Conservation (phyloP, 2,888 invertebrate genomes). For the Trachelus iudaicus region DNA sequence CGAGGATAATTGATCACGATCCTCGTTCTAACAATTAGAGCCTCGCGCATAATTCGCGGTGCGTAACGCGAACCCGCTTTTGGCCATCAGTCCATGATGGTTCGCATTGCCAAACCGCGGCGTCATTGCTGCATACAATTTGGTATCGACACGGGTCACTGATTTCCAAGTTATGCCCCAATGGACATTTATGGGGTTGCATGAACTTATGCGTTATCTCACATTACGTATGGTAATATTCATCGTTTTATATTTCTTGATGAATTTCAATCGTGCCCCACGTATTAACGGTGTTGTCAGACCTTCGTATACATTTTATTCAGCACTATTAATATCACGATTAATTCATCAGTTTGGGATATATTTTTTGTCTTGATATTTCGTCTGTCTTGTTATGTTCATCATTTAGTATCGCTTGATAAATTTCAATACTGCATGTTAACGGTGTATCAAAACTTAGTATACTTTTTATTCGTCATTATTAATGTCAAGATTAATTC, state of each 20-base stretch:
- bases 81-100: not conserved
- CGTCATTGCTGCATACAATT: slow-evolving; percentile 10
- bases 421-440: not conserved
- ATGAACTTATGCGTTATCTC: not conserved
- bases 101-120: slow-evolving; percentile 1
- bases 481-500: not conserved
- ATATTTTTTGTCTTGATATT: not conserved
- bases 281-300: too few relatives aligned
- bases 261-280: too few relatives aligned
- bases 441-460: not conserved
- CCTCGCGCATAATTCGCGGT: slow-evolving; percentile 15
- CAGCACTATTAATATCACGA: too few relatives aligned
- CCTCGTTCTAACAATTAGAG: slow-evolving; percentile 33
- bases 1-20: slow-evolving; percentile 41
- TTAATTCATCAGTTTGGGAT: too few relatives aligned
- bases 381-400: too few relatives aligned
- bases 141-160: slow-evolving; percentile 9
- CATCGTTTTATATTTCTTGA: too few relatives aligned
- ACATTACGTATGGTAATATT: not conserved
- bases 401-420: not conserved
- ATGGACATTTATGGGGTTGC: not conserved
- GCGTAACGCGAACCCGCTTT: slow-evolving; percentile 10
- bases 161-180: not conserved
- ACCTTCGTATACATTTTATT: too few relatives aligned
- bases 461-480: not conserved